Conservation (phyloP, 2,888 invertebrate genomes). For the Drosophila melanocephala region DNA sequence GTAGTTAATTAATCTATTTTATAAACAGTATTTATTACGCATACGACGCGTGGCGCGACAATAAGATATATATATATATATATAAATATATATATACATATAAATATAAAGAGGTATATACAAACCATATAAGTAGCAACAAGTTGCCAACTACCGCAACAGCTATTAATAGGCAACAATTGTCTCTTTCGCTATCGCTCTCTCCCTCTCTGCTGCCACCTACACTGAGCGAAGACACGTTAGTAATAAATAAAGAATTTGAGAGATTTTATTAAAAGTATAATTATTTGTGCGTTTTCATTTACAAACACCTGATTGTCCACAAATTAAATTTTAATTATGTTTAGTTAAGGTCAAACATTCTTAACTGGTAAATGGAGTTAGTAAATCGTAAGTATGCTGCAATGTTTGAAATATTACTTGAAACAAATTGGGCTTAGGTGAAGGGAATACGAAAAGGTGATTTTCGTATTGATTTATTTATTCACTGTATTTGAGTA, state of each 20-base stretch:
- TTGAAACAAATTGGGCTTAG: not conserved
- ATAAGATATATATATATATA: not conserved
- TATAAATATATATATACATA: not conserved
- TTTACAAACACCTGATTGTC: not conserved
- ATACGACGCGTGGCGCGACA: constrained; percentile 22
- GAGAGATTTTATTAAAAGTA: not conserved
- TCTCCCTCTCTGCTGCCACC: not conserved
- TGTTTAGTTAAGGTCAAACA: not conserved
- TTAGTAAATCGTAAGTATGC: not conserved
- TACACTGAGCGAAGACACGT: constrained; percentile 21
- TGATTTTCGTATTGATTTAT: not conserved
- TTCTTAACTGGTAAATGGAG: not conserved
- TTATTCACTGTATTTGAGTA: not conserved
- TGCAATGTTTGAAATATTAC: not conserved
- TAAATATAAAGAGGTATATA: not conserved
- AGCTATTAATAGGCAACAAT: constrained; percentile 50
- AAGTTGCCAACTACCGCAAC: constrained; percentile 38
- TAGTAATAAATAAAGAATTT: not conserved
- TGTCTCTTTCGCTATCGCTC: constrained; percentile 1
- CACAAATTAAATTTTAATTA: not conserved
- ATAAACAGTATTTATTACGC: constrained; percentile 15
- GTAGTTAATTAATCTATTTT: constrained; percentile 11
- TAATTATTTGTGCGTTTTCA: not conserved
- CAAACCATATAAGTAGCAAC: constrained; percentile 41
- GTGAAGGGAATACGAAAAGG: not conserved